These are phyloP conservation scores for Hippocampus guttulatus DNA, from an alignment of 2,113 vertebrate genomes.

Conservation along the genomic window DNA sequence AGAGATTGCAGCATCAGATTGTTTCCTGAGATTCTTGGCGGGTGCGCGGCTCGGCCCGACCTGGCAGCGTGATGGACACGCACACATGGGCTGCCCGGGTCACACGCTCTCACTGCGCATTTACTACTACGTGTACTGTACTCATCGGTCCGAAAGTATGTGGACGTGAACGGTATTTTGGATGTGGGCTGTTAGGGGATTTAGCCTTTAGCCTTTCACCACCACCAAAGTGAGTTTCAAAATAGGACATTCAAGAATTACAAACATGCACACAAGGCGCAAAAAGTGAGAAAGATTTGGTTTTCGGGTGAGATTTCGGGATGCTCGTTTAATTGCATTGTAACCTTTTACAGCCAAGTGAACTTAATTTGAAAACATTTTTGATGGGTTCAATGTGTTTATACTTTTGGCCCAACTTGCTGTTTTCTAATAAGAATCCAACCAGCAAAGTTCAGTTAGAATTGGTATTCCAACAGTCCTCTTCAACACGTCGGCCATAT, in stretches of 20 bases:
- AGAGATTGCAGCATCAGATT: slow-evolving; percentile 65
- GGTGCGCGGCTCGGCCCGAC: slow-evolving; percentile 36
- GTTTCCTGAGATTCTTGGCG: slow-evolving; percentile 61
- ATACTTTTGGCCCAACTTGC: not conserved
- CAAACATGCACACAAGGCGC: no score
- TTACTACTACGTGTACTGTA: not conserved
- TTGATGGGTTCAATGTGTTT: no score
- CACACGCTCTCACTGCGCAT: slow-evolving; percentile 24
- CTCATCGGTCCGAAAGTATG: not conserved
- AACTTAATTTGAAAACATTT: not conserved
- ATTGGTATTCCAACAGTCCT: not conserved
- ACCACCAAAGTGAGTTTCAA: not conserved
- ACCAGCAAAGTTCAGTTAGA: not conserved
- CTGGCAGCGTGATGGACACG: slow-evolving; percentile 63
- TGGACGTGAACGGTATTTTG: not conserved
- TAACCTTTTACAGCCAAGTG: no score
- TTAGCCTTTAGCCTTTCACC: not conserved
- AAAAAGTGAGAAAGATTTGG: no score
- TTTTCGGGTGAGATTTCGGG: no score
- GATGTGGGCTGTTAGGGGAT: not conserved
- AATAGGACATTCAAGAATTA: not conserved
- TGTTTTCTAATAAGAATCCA: not conserved
- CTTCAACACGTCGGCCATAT: not conserved
- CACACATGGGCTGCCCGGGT: slow-evolving; percentile 55
- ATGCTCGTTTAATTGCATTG: no score